A percentile compares a stretch with the other conserved stretches of the same genome.
These are phyloP conservation scores for Triplophysa rosa DNA, from an alignment of 2,113 vertebrate species.

Conservation along the genomic window DNA sequence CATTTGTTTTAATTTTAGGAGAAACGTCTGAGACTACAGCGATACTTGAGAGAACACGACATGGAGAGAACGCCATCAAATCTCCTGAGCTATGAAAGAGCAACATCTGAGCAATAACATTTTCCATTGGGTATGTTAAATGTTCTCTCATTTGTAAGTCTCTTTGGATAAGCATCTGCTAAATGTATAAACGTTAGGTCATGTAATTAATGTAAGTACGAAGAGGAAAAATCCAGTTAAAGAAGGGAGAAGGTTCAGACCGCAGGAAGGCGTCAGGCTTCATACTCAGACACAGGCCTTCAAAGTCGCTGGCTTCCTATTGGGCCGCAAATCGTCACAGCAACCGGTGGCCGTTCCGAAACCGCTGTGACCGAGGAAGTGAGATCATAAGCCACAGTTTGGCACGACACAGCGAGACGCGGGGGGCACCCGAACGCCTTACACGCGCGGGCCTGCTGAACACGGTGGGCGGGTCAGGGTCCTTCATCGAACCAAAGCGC, in stretches of 20 bases:
- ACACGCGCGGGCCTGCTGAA: slow-evolving; percentile 58
- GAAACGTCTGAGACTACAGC: too few relatives aligned
- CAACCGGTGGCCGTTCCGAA: slow-evolving; percentile 69
- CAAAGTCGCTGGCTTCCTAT: slow-evolving; percentile 65
- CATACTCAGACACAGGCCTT: slow-evolving; percentile 53
- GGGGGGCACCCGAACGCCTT: slow-evolving; percentile 71
- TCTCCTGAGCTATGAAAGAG: too few relatives aligned
- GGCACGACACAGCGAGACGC: slow-evolving; percentile 61
- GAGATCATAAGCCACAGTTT: slow-evolving; percentile 76
- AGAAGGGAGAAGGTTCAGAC: slow-evolving; percentile 41
- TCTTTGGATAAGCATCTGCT: too few relatives aligned
- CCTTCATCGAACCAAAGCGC: slow-evolving; percentile 41
- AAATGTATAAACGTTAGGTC: too few relatives aligned
- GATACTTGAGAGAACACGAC: too few relatives aligned
- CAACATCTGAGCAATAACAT: too few relatives aligned
- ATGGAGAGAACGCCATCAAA: too few relatives aligned
- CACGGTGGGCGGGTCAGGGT: slow-evolving; percentile 56
- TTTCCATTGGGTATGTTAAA: too few relatives aligned
- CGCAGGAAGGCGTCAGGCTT: slow-evolving; percentile 42
- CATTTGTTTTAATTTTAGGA: too few relatives aligned
- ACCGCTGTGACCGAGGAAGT: slow-evolving; percentile 78
- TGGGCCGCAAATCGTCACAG: slow-evolving; percentile 73
- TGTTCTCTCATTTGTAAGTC: too few relatives aligned
- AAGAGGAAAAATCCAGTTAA: slow-evolving; percentile 2
- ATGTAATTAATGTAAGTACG: neutral